Conservation (phyloP, 2,888 invertebrate species). For the Apodemia zela region DNA sequence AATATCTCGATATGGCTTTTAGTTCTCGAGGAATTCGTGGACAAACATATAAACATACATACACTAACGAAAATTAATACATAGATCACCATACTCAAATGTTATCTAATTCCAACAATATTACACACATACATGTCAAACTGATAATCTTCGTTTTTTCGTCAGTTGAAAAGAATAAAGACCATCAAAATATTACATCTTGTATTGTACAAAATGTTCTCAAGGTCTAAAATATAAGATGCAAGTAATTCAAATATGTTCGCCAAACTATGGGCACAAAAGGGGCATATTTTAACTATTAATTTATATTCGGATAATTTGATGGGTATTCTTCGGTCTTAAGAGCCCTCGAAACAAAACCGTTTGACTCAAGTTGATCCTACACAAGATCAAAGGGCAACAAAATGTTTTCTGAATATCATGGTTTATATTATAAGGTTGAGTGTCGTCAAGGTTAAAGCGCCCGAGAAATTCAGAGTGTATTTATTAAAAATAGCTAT, state of each 20-base stretch:
- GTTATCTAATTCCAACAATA: no score
- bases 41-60: no score
- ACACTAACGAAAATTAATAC: no score
- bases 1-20: no score
- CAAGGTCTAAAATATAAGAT: no score
- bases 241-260: neutral
- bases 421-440: neutral
- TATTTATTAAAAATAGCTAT: neutral
- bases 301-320: constrained; percentile 1
- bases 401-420: neutral
- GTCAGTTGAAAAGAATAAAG: no score
- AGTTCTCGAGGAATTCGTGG: no score
- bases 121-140: no score
- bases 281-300: neutral
- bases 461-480: neutral
- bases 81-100: no score
- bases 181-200: no score
- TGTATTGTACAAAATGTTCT: no score
- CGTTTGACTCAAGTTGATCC: neutral
- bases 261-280: neutral
- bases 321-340: neutral
- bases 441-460: neutral
- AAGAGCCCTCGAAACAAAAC: neutral
- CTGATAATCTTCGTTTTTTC: no score
- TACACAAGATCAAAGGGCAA: constrained; percentile 7